These are phyloP conservation scores for Ctenopoma kingsleyae DNA, from an alignment of 2,797 vertebrate genomes.

Conservation along the genomic window DNA sequence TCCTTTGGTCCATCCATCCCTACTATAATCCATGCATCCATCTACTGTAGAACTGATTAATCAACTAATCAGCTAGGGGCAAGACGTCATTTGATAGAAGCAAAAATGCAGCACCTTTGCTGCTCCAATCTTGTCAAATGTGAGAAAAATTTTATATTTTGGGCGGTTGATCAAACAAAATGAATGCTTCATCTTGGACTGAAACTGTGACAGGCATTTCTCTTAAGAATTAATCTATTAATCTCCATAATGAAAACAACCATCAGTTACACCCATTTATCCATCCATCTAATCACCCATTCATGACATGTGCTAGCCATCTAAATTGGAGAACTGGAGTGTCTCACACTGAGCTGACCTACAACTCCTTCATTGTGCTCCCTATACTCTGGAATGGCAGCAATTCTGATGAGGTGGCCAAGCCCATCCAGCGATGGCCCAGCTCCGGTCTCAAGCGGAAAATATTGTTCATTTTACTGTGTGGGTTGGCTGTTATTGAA, in stretches of 20 bases:
- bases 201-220: neutral
- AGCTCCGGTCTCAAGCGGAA: slow-evolving; percentile 54
- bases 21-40: neutral
- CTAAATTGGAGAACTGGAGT: neutral
- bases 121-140: neutral
- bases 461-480: slow-evolving; percentile 58
- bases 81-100: neutral
- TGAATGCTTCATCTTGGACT: neutral
- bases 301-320: neutral
- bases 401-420: slow-evolving; percentile 42
- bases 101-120: neutral
- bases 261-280: neutral
- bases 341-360: slow-evolving; percentile 21
- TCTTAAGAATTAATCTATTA: neutral
- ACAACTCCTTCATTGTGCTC: slow-evolving; percentile 53
- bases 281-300: neutral
- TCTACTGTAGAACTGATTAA: neutral
- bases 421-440: slow-evolving; percentile 43
- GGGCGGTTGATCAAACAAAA: neutral
- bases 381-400: slow-evolving; percentile 54
- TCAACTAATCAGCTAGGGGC: neutral
- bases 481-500: slow-evolving; percentile 60
- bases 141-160: neutral
- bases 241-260: slow-evolving; percentile 4
- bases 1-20: neutral